Percentiles rank a stretch among this genome's conserved stretches.
Conservation (phyloP, 2,113 vertebrate species). For the Pedetes capensis region DNA sequence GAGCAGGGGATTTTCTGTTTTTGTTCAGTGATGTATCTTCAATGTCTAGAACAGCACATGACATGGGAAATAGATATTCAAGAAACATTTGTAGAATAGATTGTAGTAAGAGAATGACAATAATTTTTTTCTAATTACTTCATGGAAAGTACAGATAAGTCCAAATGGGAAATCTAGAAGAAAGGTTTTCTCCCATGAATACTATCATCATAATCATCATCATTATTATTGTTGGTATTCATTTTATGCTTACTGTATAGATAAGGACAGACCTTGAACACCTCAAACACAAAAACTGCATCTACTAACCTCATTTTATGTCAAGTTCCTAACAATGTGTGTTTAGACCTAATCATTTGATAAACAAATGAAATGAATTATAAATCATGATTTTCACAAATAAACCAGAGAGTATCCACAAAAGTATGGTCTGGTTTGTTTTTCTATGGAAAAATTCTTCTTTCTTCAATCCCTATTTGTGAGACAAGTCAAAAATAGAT, state of each 20-base stretch:
- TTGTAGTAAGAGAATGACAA: not conserved
- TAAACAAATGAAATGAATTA: not conserved
- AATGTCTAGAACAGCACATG: not conserved
- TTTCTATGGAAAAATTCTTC: not conserved
- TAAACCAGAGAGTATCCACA: not conserved
- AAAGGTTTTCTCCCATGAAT: not conserved
- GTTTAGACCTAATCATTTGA: not conserved
- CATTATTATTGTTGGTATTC: not conserved
- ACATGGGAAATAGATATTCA: not conserved
- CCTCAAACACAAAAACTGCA: not conserved
- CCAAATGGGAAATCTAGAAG: not conserved
- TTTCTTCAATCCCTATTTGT: not conserved
- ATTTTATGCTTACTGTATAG: not conserved
- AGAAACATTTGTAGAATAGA: not conserved
- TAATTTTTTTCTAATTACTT: not conserved
- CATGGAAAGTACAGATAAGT: not conserved
- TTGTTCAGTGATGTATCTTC: not conserved
- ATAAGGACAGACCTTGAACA: not conserved
- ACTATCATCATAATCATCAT: not conserved
- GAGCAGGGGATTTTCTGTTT: not conserved
- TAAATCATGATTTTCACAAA: constrained; percentile 34
- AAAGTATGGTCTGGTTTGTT: not conserved
- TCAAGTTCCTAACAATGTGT: not conserved
- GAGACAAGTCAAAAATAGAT: not conserved
- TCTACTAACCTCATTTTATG: not conserved